Evolutionary conservation across 2,888 invertebrate species (phyloP).

Genomic region (Limnephilus lunatus): DNA sequence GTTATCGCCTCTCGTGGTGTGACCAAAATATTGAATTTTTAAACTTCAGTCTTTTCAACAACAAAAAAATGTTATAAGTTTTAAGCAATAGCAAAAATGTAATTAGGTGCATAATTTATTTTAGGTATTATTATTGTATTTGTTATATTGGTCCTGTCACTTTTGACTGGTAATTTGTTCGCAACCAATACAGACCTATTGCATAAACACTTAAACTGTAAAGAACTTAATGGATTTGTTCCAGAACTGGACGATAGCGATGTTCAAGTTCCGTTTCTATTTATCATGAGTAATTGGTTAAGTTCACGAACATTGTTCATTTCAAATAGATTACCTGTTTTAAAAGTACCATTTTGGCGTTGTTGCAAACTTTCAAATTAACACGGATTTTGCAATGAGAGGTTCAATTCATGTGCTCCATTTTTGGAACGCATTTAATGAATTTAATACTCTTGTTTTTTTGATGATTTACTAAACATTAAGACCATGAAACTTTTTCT

Average conservation of each 20-base stretch:
- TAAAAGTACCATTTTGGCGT: neutral
- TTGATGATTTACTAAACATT: neutral
- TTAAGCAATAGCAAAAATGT: too few species aligned
- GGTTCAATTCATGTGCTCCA: neutral
- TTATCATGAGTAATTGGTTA: neutral
- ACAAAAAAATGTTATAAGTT: too few species aligned
- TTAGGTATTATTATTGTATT: neutral
- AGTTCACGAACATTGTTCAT: neutral
- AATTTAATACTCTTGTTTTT: neutral
- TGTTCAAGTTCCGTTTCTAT: neutral
- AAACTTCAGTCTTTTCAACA: too few species aligned
- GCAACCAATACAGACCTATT: neutral
- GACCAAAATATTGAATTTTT: too few species aligned
- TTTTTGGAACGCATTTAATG: neutral
- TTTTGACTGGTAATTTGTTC: neutral
- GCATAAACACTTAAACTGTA: neutral
- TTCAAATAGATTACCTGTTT: neutral
- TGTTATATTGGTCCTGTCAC: neutral
- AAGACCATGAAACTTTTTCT: neutral
- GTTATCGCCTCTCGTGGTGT: too few species aligned
- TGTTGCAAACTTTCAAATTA: constrained; percentile 2
- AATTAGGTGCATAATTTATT: too few species aligned
- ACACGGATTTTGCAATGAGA: neutral
- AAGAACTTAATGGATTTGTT: neutral
- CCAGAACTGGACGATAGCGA: neutral